Percentiles rank a stretch among this genome's conserved stretches.
These are phyloP conservation scores for Sceloporus undulatus DNA, from an alignment of 2,113 vertebrate species.

Conservation along the genomic window DNA sequence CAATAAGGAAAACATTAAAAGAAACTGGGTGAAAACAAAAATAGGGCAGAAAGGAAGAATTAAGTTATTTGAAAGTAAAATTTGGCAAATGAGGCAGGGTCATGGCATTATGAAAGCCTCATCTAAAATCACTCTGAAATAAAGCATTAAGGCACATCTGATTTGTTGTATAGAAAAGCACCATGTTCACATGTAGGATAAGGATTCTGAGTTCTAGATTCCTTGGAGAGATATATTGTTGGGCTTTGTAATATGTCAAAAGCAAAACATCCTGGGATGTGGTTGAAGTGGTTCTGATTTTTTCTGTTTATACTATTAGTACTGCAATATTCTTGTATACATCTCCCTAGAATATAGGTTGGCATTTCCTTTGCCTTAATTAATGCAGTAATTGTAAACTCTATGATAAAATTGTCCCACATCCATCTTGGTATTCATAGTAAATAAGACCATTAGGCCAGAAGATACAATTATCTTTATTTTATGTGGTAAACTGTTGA, in stretches of 20 bases:
- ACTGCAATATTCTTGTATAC: constrained; percentile 9
- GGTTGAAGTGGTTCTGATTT: not conserved
- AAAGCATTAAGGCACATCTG: not conserved
- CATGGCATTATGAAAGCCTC: not conserved
- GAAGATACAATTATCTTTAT: not conserved
- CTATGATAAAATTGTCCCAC: constrained; percentile 14
- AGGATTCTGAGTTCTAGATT: constrained; percentile 10
- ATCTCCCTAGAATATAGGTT: not conserved
- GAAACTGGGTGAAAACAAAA: not conserved
- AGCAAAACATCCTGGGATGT: constrained; percentile 4
- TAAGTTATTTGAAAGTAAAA: not conserved
- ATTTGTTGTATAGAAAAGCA: not conserved
- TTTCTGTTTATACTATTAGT: not conserved
- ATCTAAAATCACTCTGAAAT: not conserved
- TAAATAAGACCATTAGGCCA: not conserved
- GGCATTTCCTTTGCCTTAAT: not conserved
- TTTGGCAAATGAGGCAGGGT: not conserved
- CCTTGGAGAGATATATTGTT: not conserved
- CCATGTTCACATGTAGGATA: not conserved
- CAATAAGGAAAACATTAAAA: not conserved
- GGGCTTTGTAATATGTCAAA: constrained; percentile 9
- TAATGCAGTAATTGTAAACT: not conserved
- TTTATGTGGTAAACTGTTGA: not conserved
- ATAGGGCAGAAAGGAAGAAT: not conserved
- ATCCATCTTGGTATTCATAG: constrained; percentile 18